Evolutionary conservation across 92 coral and sea anemone genomes (phyloP), one percentile per base, ranked within the genome.

Genomic region (Nematostella vectensis): DNA sequence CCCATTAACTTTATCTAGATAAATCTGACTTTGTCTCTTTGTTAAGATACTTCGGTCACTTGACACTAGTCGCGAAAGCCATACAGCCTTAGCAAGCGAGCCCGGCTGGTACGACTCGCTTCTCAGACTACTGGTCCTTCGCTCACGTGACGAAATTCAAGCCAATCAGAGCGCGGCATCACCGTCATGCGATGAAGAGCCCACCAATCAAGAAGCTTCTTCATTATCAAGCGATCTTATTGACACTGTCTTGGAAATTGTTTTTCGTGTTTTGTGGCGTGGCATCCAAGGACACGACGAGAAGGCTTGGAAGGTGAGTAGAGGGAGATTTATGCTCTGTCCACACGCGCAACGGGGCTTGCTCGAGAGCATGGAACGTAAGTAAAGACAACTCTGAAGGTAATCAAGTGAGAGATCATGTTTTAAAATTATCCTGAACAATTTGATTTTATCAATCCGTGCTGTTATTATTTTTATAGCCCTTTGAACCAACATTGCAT

Each of bases 201-300:
- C 59, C 25, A 30, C 49, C 1, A 39, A 57, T 19, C 67, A 71
- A 29, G 83, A 80, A 42, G 40, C 53, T 18, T 55, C 62, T 10
- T 47, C 39, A 23, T 59, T 51, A 23, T 59, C 49, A 3, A 72
- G 70, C 39, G 91, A 68, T 25, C 70, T 91, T 31, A 73, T 81
- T 23, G 75, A 81, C 49, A 86, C 87, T 23, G 96, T 91, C 39
- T 50, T 91, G 72, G 82, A 87, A 58, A 80, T 91, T 24, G 74
- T 86, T 52, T 81, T 81, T 55, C 67, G 77, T 36, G 89, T 82
- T 31, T 71, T 91, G 81, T 91, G 98, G 98, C 77, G 61, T 45
- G 98, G 98, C 18, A 59, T 91, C 2, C 87, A 59, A 11, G 98
- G 98, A 21, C 83, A 81, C 47, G 91, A 77, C 40, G 80, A 86